Evolutionary conservation across 2,113 vertebrate species (phyloP), one percentile per base, ranked within the genome.

Genomic region (Etia nguti): DNA sequence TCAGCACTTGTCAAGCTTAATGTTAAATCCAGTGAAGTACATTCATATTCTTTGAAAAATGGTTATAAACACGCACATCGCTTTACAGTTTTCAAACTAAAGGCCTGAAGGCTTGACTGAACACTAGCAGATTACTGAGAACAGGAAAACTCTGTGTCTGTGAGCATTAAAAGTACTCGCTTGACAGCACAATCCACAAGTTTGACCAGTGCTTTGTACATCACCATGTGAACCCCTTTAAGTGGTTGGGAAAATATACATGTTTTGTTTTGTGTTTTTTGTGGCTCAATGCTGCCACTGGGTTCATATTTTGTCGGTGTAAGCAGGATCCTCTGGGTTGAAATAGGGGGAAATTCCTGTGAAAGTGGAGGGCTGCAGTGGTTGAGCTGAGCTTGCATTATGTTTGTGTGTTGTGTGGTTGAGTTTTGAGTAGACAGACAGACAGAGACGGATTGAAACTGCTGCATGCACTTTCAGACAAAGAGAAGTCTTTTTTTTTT

Each of bases 331-430:
- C 81, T 90, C 87, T 88, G 89, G 86, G 65, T 73, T 50, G 6
- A 92, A 90, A 68, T 38, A 34, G 84, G 85, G 88, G 91, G 54
- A 57, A 88, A 94, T 96, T 94, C 91, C 91, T 90, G 88, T 90
- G 81, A 95, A 95, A 92, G 86, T 92, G 80, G 88, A 92, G 57
- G 85, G 83, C 86, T 84, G 15, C 81, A 85, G 90, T 52, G 86
- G 92, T 93, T 89, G 88, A 90, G 94, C 94, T 95, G 94, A 94
- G 92, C 82, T 91, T 92, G 95, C 93, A 94, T 73, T 95, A 87
- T 94, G 80, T 90, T 91, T 93, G 88, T 91, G 92, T 91, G 90
- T 94, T 89, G 90, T 93, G 94, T 86, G 94, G 95, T 92, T 92
- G 91, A 82, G 68, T 80, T 70, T 80, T 22, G 55, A 79, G 91